Evolutionary conservation across 2,797 vertebrate genomes (phyloP).

Genomic region (Oophaga sylvatica): DNA sequence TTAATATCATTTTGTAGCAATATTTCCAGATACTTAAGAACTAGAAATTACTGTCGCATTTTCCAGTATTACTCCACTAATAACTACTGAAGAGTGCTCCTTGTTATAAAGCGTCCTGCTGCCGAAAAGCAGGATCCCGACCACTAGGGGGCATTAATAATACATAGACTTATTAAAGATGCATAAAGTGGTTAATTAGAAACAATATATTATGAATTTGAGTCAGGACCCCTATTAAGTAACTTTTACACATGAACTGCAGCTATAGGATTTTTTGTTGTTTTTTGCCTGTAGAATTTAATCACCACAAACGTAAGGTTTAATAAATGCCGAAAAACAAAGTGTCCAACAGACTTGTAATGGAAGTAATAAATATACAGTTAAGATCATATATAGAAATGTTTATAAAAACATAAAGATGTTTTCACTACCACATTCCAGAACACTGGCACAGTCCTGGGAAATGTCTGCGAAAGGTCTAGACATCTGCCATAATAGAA

Average conservation of each 20-base stretch:
- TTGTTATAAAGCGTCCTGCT: constrained; percentile 45
- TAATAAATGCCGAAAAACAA: background rate
- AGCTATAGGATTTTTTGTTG: background rate
- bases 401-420: constrained; percentile 15
- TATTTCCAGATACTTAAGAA: background rate
- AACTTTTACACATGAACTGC: constrained; percentile 5
- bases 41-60: background rate
- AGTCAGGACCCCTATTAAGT: constrained; percentile 34
- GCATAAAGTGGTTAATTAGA: constrained; percentile 53
- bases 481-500: background rate
- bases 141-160: constrained; percentile 51
- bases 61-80: background rate
- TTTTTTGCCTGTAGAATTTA: background rate
- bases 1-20: background rate
- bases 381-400: constrained; percentile 27
- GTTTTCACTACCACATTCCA: constrained; percentile 13
- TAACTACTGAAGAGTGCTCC: background rate
- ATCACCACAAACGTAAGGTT: background rate
- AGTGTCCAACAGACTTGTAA: background rate
- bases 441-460: background rate
- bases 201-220: constrained; percentile 47
- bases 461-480: background rate
- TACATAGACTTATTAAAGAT: constrained; percentile 52
- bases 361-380: constrained; percentile 25
- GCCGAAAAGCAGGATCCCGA: constrained; percentile 27